These are phyloP conservation scores for Menura novaehollandiae DNA, from an alignment of 2,113 vertebrate genomes.

Conservation along the genomic window DNA sequence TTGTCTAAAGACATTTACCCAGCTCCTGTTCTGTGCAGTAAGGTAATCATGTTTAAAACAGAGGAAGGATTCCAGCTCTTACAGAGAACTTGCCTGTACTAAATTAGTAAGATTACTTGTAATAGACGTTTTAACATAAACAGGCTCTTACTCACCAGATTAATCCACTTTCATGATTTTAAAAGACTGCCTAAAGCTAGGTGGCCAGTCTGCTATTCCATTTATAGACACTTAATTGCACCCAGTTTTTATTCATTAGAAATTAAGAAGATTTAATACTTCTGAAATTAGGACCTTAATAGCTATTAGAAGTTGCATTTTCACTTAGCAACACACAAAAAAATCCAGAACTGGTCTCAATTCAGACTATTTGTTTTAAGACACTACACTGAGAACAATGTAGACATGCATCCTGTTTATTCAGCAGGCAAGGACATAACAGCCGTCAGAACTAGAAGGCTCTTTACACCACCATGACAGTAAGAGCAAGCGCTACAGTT, in stretches of 20 bases:
- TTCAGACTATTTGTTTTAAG: constrained; percentile 2
- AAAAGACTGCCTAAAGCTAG: constrained; percentile 6
- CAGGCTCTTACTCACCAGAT: not conserved
- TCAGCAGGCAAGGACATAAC: not conserved
- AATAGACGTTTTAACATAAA: not conserved
- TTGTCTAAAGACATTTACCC: not conserved
- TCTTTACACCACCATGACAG: not conserved
- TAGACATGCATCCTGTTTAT: constrained; percentile 44
- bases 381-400: constrained; percentile 17
- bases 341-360: not conserved
- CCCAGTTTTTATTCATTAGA: not conserved
- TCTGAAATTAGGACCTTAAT: not conserved
- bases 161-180: constrained; percentile 5
- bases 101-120: not conserved
- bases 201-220: not conserved
- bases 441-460: not conserved
- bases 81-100: not conserved
- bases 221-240: constrained; percentile 1
- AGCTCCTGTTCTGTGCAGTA: not conserved
- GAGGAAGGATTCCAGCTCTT: not conserved
- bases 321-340: not conserved
- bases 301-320: not conserved
- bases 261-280: not conserved
- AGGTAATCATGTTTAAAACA: not conserved
- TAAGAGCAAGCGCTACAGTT: not conserved